Base-by-base conservation (phyloP, 2,888 invertebrate genomes). In the Clanis bilineata region DNA sequence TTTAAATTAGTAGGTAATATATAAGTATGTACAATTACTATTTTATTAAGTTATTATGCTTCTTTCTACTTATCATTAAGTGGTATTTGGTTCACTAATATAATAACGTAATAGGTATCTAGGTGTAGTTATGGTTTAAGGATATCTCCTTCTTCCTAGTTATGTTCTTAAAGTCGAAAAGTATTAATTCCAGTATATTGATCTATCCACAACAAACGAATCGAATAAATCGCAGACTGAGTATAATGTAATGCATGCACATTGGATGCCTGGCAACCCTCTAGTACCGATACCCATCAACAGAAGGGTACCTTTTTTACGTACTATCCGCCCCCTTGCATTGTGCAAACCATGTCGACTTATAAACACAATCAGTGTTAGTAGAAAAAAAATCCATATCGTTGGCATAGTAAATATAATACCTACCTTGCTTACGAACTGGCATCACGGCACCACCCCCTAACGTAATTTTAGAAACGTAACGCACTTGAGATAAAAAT, bases 371-470 rank as follows among this genome's bases (percentile, higher is more conserved):
- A 10, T 47, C 32, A 1, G 12, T 15, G 15, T 39, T 25, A 58
- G 23, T 57, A 10, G 1, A n/a, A 36, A 36, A 36, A 2, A 1
- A 21, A 51, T 58, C n/a, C 9, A 12, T 39, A 25, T 18, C 25
- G 28, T 15, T 23, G 39, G 6, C 18, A 18, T 18, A 51, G 23
- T 47, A 69, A 58, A 69, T 68, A 70, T 88, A 90, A 93, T 89
- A 95, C 95, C 95, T 95, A 95, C 95, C 95, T 95, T 95, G 95
- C 93, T 95, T 95, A 88, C 95, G 94, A 88, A 95, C 95, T 87
- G 95, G 95, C 95, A 95, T 95, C 90, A 90, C 92, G 91, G 85
- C 85, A 86, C 90, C 90, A 90, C 90, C 91, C 90, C 88, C 87
- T 83, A 83, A 85, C 83, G 84, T 83, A 85, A 84, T 86, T 81